phyloP scores from a whole-genome alignment of 2,113 vertebrate species.

The Nettapus auritus region DNA sequence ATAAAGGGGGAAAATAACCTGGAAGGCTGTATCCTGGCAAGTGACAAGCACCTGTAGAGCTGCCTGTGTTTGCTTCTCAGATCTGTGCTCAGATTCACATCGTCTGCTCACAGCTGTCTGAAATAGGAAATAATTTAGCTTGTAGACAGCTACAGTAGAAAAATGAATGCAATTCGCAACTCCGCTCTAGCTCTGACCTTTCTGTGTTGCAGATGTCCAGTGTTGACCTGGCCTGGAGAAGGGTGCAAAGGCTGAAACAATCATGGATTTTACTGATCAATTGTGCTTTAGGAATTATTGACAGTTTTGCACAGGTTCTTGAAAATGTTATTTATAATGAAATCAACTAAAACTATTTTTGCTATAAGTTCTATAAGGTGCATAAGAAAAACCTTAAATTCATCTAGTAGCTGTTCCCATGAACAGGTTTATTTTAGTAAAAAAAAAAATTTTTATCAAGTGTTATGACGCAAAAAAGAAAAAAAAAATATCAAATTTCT shows the following conservation, averaged over 20 bases:
- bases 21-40: neutral
- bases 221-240: conserved; percentile 80
- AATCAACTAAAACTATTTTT: conserved; percentile 95
- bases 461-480: conserved; percentile 84
- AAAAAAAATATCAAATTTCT: conserved; percentile 79
- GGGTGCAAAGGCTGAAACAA: conserved; percentile 90
- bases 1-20: rapidly evolving
- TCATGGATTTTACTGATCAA: conserved; percentile 92
- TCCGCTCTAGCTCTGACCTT: conserved; percentile 53
- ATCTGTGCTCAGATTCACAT: neutral
- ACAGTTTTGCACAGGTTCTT: conserved; percentile 96
- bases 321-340: conserved; percentile 94
- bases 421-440: conserved; percentile 99
- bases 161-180: neutral
- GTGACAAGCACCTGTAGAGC: neutral
- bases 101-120: neutral
- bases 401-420: conserved; percentile 91
- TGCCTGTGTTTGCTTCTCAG: neutral
- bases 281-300: conserved; percentile 93
- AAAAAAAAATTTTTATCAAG: conserved; percentile 90
- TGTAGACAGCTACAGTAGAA: neutral
- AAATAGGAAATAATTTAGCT: neutral
- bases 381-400: conserved; percentile 89
- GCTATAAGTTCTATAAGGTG: conserved; percentile 94
- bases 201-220: conserved; percentile 78